These are phyloP conservation scores for Sarcophaga carnaria DNA, from an alignment of 2,888 invertebrate genomes.

Conservation along the genomic window DNA sequence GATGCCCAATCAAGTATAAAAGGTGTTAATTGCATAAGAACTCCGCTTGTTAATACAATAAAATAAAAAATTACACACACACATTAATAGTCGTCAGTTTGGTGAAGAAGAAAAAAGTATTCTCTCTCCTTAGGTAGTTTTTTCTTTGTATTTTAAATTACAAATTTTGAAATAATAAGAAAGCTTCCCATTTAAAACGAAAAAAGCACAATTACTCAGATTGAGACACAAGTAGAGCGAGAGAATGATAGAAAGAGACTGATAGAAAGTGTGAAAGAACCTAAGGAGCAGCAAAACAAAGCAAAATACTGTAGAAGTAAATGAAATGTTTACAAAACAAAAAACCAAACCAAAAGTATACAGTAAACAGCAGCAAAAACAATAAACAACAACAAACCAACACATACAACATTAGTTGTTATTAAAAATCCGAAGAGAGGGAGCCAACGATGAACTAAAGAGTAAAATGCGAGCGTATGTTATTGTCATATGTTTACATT, in stretches of 20 bases:
- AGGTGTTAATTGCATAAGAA: slow-evolving; percentile 64
- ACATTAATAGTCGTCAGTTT: neutral
- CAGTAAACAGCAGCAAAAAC: no score
- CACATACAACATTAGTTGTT: neutral
- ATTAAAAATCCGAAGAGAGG: neutral
- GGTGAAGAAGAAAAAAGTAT: neutral
- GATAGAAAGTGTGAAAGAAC: no score
- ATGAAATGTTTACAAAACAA: slow-evolving; percentile 21
- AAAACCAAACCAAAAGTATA: slow-evolving; percentile 20
- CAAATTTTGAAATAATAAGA: no score
- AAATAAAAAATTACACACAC: slow-evolving; percentile 14
- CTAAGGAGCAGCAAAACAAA: neutral
- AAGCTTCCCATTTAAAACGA: no score
- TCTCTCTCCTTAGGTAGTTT: no score
- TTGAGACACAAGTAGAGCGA: no score
- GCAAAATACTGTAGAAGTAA: neutral
- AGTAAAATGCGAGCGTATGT: neutral
- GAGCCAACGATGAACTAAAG: neutral
- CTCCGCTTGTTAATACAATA: slow-evolving; percentile 45
- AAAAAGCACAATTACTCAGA: no score
- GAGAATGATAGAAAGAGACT: no score
- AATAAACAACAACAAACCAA: neutral
- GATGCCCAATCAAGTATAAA: slow-evolving; percentile 30
- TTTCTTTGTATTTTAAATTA: no score
- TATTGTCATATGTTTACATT: neutral